Evolutionary conservation across 2,797 vertebrate genomes (phyloP).

Genomic region (Apogon hyalosoma): DNA sequence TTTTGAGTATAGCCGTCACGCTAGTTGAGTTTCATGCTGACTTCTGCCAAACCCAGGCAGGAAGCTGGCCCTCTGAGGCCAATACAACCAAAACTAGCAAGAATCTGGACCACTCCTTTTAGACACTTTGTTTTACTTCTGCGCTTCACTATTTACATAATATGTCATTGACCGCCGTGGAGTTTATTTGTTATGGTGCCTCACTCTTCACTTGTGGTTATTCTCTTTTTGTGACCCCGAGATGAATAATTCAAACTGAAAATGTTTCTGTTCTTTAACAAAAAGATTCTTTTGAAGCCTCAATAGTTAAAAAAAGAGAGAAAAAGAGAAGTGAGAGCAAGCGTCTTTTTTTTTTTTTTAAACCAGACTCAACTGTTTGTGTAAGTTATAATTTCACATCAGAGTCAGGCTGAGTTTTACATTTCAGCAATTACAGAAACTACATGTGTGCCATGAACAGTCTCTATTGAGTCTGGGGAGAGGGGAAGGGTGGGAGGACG

Average conservation of each 20-base stretch:
- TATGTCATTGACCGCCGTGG: conserved; percentile 73
- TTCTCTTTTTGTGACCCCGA: conserved; percentile 66
- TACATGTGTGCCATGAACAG: conserved; percentile 81
- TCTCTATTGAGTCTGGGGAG: conserved; percentile 81
- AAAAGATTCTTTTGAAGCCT: conserved; percentile 65
- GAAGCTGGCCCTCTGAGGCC: conserved; percentile 67
- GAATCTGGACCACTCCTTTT: conserved; percentile 61
- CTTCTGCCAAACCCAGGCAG: conserved; percentile 76
- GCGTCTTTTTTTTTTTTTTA: conserved; percentile 52
- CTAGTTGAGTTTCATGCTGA: conserved; percentile 60
- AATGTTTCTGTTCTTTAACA: conserved; percentile 72
- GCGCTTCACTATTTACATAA: conserved; percentile 77
- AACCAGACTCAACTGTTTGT: conserved; percentile 78
- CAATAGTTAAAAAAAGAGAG: conserved; percentile 36
- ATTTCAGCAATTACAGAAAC: conserved; percentile 85
- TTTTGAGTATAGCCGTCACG: conserved; percentile 55
- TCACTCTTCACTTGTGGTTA: conserved; percentile 80
- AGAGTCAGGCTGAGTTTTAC: conserved; percentile 78
- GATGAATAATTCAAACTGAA: conserved; percentile 79
- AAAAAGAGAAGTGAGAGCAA: conserved; percentile 76
- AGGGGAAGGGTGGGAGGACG: conserved; percentile 61
- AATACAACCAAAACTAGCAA: conserved; percentile 65
- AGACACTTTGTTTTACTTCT: conserved; percentile 74
- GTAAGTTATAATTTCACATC: conserved; percentile 83
- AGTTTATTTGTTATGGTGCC: conserved; percentile 81